Percentiles rank a stretch among this genome's conserved stretches.
Conservation (phyloP, 2,113 vertebrate species). For the Stomatorhinus ivindoensis region DNA sequence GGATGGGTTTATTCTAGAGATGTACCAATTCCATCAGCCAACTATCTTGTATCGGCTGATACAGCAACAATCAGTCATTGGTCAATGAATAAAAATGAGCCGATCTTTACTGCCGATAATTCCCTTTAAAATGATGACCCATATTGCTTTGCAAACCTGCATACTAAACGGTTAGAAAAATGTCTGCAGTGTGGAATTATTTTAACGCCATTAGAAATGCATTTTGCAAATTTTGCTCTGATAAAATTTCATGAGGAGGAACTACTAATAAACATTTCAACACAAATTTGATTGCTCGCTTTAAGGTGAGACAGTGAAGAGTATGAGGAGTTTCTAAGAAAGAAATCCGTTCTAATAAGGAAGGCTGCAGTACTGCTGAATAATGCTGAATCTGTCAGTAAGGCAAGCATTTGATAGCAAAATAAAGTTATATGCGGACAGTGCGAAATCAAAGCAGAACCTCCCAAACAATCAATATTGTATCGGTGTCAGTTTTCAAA, state of each 20-base stretch:
- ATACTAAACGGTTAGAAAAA: background rate
- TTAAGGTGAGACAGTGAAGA: background rate
- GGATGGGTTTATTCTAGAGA: background rate
- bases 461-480: background rate
- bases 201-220: background rate
- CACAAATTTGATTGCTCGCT: background rate
- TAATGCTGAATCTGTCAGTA: background rate
- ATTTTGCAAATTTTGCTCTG: background rate
- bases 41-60: background rate
- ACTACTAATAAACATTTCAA: background rate
- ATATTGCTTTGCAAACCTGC: background rate
- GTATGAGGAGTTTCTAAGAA: background rate
- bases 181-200: background rate
- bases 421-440: background rate
- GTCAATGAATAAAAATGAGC: background rate
- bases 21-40: background rate
- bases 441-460: background rate
- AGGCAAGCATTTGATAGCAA: background rate
- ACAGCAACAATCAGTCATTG: background rate
- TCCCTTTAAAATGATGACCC: background rate
- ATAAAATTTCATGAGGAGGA: background rate
- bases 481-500: background rate
- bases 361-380: background rate
- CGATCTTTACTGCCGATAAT: too few relatives aligned
- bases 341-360: background rate